Percentiles rank a stretch among this genome's conserved stretches.
These are phyloP conservation scores for Empis stercorea DNA, from an alignment of 2,888 invertebrate genomes.

Conservation along the genomic window DNA sequence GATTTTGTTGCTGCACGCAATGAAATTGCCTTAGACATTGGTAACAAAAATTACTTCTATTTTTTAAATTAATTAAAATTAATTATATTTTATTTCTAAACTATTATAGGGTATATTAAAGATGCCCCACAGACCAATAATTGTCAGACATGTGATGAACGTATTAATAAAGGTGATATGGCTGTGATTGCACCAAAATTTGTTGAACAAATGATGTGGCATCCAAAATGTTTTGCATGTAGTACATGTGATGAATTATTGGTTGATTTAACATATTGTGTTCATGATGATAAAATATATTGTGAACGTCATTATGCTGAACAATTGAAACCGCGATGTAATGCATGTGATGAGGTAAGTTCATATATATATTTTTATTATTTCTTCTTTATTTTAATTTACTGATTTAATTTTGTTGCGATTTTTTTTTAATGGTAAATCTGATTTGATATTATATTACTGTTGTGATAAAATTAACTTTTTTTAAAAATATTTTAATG, in stretches of 20 bases:
- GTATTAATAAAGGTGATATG: slow-evolving; percentile 66
- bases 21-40: slow-evolving; percentile 92
- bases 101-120: slow-evolving; percentile 44
- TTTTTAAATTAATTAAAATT: neutral
- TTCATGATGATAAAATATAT: slow-evolving; percentile 72
- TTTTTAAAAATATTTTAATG: too few species aligned
- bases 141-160: slow-evolving; percentile 72
- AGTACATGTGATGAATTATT: slow-evolving; percentile 79
- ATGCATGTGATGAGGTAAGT: slow-evolving; percentile 96
- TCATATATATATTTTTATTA: too few species aligned
- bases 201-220: slow-evolving; percentile 66
- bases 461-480: too few species aligned
- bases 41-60: slow-evolving; percentile 30
- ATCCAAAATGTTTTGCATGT: slow-evolving; percentile 89
- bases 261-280: slow-evolving; percentile 93
- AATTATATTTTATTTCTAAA: slow-evolving; percentile 1
- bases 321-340: slow-evolving; percentile 85
- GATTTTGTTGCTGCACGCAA: slow-evolving; percentile 91
- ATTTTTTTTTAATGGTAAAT: too few species aligned
- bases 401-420: neutral
- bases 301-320: slow-evolving; percentile 97
- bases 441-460: too few species aligned
- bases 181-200: slow-evolving; percentile 76
- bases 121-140: slow-evolving; percentile 48
- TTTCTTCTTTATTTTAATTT: too few species aligned